Evolutionary conservation across 2,797 vertebrate genomes (phyloP), one percentile per base, ranked within the genome.

Genomic region (Phoeniculus purpureus): DNA sequence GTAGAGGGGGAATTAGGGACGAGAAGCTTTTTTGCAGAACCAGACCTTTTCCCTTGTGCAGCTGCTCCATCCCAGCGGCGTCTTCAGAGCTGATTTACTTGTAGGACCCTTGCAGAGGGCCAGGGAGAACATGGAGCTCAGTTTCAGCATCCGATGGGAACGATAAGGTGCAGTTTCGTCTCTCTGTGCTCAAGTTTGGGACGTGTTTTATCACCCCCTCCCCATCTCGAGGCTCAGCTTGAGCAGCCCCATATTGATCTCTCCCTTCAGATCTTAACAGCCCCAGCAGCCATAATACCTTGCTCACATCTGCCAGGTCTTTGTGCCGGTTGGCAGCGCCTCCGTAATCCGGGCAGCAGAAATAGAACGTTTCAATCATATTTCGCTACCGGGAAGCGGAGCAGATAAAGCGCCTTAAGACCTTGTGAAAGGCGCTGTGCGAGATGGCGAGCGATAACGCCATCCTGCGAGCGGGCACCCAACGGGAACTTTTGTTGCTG

Each of bases 301-400:
- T 96, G 96, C 97, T 98, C 97, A 97, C 97, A 97, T 97, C 97
- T 96, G 97, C 97, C 94, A 92, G 95, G 94, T 85, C 96, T 96
- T 96, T 97, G 97, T 96, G 95, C 80, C n/a, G 87, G 95, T 96
- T 97, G 95, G 96, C 96, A 94, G 93, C 96, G 93, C 97, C 96
- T 92, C 97, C 96, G 97, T 98, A 98, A 98, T 98, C 97, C 97
- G 60, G 95, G 70, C 48, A 97, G 95, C 97, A 97, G 97, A 97
- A 97, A 98, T 97, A 97, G 97, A 97, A 97, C 94, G 34, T 97
- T 98, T 97, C 97, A 97, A 97, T 98, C 97, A 97, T 98, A 97
- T 98, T 98, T 97, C 56, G 96, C 97, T 97, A 95, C 95, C 67
- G 95, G 97, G 96, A 97, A 92, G 91, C 92, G 58, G 62, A 61